phyloP scores from a whole-genome alignment of 1,140 invertebrate species.

The Triops cancriformis region DNA sequence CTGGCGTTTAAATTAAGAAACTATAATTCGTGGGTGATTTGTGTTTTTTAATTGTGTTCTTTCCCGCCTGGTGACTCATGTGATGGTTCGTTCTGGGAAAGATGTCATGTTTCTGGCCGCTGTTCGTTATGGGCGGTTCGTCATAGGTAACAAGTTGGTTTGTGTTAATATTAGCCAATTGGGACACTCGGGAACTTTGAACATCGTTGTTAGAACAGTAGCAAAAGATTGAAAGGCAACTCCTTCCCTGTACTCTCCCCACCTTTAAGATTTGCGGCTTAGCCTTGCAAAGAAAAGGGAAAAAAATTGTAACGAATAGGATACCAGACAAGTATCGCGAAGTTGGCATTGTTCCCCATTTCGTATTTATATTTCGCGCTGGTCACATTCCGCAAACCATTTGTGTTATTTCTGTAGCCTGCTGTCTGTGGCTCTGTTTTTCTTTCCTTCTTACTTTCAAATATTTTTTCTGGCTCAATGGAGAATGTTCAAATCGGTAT shows the following conservation, averaged over 20 bases:
- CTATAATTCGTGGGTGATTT: not conserved
- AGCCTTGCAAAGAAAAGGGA: not conserved
- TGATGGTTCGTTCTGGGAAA: constrained; percentile 2
- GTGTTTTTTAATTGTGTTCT: constrained; percentile 14
- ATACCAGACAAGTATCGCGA: not conserved
- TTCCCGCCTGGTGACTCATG: constrained; percentile 3
- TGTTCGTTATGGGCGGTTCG: not conserved
- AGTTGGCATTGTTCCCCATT: not conserved
- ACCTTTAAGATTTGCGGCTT: not conserved
- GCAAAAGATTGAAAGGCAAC: not conserved
- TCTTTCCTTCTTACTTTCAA: not conserved
- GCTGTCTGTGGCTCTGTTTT: not conserved
- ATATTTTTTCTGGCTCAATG: constrained; percentile 4
- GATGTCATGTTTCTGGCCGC: not conserved
- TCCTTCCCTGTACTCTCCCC: not conserved
- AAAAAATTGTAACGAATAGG: not conserved
- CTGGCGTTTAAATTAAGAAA: not conserved
- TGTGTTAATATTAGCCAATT: not conserved
- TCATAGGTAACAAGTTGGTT: not conserved
- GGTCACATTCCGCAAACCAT: not conserved
- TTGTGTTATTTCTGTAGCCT: constrained; percentile 3
- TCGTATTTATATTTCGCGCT: constrained; percentile 1
- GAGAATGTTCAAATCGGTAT: not conserved
- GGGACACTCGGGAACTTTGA: not conserved
- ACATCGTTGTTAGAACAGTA: not conserved